Base-by-base conservation (phyloP, 2,113 vertebrate species). In the Marmota monax region DNA sequence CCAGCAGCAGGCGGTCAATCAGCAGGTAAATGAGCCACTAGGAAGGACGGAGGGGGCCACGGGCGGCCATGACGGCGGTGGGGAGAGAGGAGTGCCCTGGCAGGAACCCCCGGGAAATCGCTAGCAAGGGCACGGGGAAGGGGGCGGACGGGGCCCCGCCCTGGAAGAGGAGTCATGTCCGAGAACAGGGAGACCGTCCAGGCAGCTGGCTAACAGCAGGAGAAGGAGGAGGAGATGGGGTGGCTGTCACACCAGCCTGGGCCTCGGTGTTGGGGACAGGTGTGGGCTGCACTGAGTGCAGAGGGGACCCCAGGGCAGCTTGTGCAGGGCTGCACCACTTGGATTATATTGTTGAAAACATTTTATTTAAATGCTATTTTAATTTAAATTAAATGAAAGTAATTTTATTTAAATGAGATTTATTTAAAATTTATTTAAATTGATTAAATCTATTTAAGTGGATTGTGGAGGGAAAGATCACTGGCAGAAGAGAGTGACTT, bases 81-180 rank as follows among this genome's bases (percentile, higher is more conserved):
- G 67, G 23, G 22, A 95, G 23, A 65, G 20, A 1, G 1, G 39
- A 56, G 20, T 25, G 34, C 11, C 5, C 58, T 27, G 27, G 51
- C 5, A 7, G 61, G 61, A 80, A 42, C 42, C 48, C 58, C 0
- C 4, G 63, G 42, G 77, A 34, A 12, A 6, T 10, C 70, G 25
- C n/a, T 72, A 13, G 1, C 4, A 27, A 53, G 23, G 65, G 32
- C 1, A 12, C 12, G 17, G 77, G 39, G 32, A 37, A 29, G 37
- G 23, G 18, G 61, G 20, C 34, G 37, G 39, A 74, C 14, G 13
- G 14, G 63, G 4, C 32, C 27, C 10, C 0, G 0, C 0, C 9
- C 34, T 0, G 13, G 23, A 20, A 23, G 74, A 70, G 51, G 20
- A 51, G 72, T 4, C 6, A 16, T 61, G 27, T 67, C 18, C 2